These are phyloP conservation scores for Sebastes iracundus DNA, from an alignment of 2,797 vertebrate species.

Conservation along the genomic window DNA sequence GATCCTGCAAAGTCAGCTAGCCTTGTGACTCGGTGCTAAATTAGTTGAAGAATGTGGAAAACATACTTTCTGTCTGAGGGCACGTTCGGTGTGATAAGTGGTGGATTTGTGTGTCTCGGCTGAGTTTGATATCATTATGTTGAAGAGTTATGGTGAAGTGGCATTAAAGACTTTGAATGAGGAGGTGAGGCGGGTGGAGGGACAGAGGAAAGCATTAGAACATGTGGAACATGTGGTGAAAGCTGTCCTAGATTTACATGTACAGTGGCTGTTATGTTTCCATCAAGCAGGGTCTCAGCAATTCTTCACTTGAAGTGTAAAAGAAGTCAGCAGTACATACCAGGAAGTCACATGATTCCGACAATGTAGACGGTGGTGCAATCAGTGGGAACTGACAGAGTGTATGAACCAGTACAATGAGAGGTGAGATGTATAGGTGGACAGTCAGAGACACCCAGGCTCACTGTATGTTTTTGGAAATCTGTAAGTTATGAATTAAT, in stretches of 20 bases:
- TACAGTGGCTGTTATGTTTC: neutral
- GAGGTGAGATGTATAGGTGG: neutral
- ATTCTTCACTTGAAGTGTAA: neutral
- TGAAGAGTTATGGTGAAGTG: neutral
- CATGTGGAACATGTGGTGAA: neutral
- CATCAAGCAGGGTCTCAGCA: neutral
- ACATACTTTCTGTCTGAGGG: neutral
- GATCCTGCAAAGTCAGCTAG: neutral
- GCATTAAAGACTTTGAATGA: neutral
- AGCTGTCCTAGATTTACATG: neutral
- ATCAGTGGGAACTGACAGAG: neutral
- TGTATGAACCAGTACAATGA: neutral
- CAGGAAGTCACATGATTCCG: neutral
- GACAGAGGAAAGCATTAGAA: neutral
- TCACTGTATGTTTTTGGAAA: neutral
- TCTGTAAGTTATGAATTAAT: neutral
- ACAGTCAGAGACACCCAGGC: neutral
- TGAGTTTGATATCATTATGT: neutral
- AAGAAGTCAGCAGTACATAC: neutral
- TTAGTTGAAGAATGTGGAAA: conserved; percentile 8
- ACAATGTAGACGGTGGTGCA: neutral
- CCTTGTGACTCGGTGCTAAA: conserved; percentile 1
- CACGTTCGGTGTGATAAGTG: neutral
- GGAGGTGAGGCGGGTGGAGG: neutral
- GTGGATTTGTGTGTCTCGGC: neutral